Evolutionary conservation across 2,113 vertebrate genomes (phyloP).

Genomic region (Microtus ochrogaster): DNA sequence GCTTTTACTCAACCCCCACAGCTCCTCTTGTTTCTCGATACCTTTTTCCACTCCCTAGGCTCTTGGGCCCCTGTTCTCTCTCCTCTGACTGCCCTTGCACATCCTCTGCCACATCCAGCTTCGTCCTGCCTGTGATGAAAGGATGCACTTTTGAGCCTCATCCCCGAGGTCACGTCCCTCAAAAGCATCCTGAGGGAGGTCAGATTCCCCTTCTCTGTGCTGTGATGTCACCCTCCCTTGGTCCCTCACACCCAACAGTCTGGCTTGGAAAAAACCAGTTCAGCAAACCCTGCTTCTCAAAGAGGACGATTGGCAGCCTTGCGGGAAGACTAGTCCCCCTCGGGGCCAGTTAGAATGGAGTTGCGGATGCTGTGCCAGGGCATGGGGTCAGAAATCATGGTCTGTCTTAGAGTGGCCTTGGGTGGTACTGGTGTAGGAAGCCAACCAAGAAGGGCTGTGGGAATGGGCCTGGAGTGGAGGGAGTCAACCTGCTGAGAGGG

Average conservation of each 20-base stretch:
- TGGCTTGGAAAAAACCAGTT: background rate
- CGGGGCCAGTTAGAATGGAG: background rate
- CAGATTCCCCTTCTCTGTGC: background rate
- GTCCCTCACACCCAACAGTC: background rate
- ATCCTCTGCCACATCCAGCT: background rate
- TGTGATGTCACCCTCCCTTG: background rate
- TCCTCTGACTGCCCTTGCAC: background rate
- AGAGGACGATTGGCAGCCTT: background rate
- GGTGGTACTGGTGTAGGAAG: background rate
- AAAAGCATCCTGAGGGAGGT: background rate
- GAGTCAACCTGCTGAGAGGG: background rate
- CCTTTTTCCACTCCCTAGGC: background rate
- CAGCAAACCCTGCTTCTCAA: background rate
- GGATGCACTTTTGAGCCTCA: slow-evolving; percentile 9
- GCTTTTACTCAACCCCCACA: background rate
- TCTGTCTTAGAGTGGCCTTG: background rate
- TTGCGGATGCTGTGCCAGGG: too few species aligned
- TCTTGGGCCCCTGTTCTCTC: background rate
- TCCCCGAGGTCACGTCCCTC: background rate
- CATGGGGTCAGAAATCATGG: background rate
- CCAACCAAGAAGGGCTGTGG: background rate
- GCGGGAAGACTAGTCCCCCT: background rate
- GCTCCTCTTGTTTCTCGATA: background rate
- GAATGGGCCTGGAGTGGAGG: background rate
- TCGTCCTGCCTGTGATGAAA: background rate